phyloP scores from a whole-genome alignment of 2,113 vertebrate genomes.

The Telmatochromis brichardi region DNA sequence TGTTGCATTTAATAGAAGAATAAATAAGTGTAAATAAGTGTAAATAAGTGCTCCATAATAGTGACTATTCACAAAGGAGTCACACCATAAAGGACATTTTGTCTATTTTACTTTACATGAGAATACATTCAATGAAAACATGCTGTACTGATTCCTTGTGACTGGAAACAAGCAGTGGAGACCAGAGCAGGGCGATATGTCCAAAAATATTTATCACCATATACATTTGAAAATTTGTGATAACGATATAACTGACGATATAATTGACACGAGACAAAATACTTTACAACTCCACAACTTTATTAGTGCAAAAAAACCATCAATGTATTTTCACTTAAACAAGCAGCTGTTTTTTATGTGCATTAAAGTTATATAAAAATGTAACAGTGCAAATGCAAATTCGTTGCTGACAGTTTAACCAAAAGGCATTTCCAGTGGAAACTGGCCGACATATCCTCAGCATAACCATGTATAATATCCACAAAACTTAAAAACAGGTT shows the following conservation, averaged over 20 bases:
- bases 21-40: background rate
- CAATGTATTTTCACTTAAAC: background rate
- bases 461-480: background rate
- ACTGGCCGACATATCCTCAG: background rate
- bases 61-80: accelerated
- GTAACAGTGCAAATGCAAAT: accelerated
- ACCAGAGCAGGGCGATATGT: accelerated
- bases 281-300: background rate
- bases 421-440: background rate
- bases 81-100: background rate
- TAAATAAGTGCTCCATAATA: background rate
- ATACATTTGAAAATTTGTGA: accelerated
- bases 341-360: background rate
- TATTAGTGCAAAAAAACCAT: background rate
- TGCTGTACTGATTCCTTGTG: background rate
- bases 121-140: background rate
- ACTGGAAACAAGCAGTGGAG: background rate
- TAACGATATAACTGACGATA: background rate
- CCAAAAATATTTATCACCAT: background rate
- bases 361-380: accelerated
- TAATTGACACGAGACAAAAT: background rate
- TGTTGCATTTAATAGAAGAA: background rate
- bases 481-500: accelerated
- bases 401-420: accelerated
- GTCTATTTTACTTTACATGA: background rate